phyloP scores from a whole-genome alignment of 1,140 invertebrate genomes.

The Drosophila truncata region DNA sequence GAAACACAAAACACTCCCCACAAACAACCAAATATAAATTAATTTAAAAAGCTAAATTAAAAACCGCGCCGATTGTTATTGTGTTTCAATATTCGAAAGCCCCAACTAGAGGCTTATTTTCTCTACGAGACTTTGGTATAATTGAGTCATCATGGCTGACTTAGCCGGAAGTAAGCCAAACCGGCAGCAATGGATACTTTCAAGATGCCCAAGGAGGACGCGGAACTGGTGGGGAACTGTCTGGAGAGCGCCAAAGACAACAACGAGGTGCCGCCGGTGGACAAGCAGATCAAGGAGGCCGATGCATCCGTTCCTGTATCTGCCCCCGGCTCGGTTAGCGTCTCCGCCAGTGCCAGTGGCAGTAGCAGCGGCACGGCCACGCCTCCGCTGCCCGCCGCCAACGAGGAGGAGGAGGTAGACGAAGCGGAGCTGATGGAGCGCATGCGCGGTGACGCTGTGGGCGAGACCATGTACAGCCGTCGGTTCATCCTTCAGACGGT shows the following conservation, averaged over 20 bases:
- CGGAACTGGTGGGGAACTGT: slow-evolving; percentile 11
- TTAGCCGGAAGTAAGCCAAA: too few species aligned
- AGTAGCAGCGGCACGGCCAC: slow-evolving; percentile 40
- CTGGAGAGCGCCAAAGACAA: slow-evolving; percentile 5
- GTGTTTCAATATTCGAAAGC: too few species aligned
- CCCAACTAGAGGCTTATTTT: too few species aligned
- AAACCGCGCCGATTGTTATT: too few species aligned
- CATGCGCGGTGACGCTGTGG: slow-evolving; percentile 90
- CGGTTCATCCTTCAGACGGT: slow-evolving; percentile 90
- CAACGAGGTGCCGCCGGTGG: slow-evolving; percentile 10
- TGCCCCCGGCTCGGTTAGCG: slow-evolving; percentile 2
- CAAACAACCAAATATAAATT: too few species aligned
- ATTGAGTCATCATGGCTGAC: too few species aligned
- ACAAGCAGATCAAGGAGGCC: slow-evolving; percentile 8
- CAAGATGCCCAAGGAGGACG: slow-evolving; percentile 44
- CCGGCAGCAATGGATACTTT: neutral
- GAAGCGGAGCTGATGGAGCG: slow-evolving; percentile 80
- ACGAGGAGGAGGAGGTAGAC: slow-evolving; percentile 45
- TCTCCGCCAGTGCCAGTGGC: slow-evolving; percentile 33
- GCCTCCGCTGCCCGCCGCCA: slow-evolving; percentile 49
- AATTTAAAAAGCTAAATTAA: too few species aligned
- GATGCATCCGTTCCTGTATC: neutral
- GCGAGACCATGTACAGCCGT: slow-evolving; percentile 91
- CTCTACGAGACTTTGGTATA: too few species aligned
- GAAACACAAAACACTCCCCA: too few species aligned